Conservation (phyloP, 2,888 invertebrate genomes). For the Melieria omissa region DNA sequence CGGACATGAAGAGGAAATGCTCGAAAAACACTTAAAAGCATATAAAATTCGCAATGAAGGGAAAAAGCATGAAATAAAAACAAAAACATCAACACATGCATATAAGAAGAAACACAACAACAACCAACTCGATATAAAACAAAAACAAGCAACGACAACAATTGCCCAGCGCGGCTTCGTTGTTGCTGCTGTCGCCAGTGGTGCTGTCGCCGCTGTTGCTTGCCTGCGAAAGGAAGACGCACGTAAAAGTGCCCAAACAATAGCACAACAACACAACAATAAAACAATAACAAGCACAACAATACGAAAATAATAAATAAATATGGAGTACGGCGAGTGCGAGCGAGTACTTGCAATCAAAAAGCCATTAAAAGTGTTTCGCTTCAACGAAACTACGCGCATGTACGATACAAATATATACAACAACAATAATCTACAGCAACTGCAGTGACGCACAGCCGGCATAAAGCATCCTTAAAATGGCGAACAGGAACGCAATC, state of each 20-base stretch:
- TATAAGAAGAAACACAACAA: conserved; percentile 53
- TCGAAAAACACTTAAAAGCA: conserved; percentile 41
- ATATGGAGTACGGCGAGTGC: background rate
- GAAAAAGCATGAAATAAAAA: conserved; percentile 37
- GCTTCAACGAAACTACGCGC: conserved; percentile 55
- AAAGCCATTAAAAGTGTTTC: conserved; percentile 66
- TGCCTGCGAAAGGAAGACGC: too few species aligned
- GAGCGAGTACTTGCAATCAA: conserved; percentile 55
- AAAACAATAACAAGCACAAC: conserved; percentile 46
- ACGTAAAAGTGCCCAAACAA: background rate
- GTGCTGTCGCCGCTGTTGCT: too few species aligned
- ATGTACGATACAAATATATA: conserved; percentile 48
- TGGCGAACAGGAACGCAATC: background rate
- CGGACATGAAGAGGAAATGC: too few species aligned
- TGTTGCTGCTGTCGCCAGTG: conserved; percentile 11
- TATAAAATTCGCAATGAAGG: conserved; percentile 52
- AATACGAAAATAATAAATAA: background rate
- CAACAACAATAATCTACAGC: conserved; percentile 21
- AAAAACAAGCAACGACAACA: conserved; percentile 49
- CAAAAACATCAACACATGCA: conserved; percentile 26
- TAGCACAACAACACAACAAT: conserved; percentile 13
- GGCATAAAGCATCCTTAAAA: background rate
- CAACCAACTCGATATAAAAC: conserved; percentile 54
- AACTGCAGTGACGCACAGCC: background rate
- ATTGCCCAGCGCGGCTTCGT: background rate